These are phyloP conservation scores for Drosophila rubida DNA, from an alignment of 2,888 invertebrate species.

Conservation along the genomic window DNA sequence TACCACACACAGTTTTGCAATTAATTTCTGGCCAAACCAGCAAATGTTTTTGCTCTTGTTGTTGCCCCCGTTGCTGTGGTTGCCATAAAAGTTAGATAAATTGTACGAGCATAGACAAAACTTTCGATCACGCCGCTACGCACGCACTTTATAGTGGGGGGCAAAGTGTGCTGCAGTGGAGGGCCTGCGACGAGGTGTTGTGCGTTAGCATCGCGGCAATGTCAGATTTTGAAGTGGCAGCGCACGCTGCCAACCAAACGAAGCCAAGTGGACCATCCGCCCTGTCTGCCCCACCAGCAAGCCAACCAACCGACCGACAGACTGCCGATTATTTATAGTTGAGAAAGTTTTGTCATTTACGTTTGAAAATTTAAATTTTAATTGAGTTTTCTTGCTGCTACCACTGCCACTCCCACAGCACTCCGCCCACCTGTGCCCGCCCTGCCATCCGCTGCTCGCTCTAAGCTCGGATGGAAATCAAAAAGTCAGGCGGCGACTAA, in stretches of 20 bases:
- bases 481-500: conserved; percentile 56
- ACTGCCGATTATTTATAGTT: conserved; percentile 80
- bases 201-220: conserved; percentile 51
- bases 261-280: conserved; percentile 63
- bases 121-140: conserved; percentile 76
- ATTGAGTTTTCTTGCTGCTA: conserved; percentile 76
- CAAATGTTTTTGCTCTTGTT: conserved; percentile 37
- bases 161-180: too few relatives aligned
- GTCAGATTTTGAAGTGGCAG: conserved; percentile 70
- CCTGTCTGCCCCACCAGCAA: conserved; percentile 25
- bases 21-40: conserved; percentile 77
- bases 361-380: conserved; percentile 81
- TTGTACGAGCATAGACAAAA: conserved; percentile 75
- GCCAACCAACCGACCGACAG: conserved; percentile 13
- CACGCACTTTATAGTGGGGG: conserved; percentile 63
- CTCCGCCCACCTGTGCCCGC: neutral
- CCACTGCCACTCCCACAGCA: neutral
- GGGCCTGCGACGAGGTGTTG: conserved; percentile 1
- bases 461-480: conserved; percentile 44
- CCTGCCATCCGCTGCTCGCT: neutral
- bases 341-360: conserved; percentile 81
- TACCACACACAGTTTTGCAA: conserved; percentile 75
- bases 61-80: conserved; percentile 54
- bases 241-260: conserved; percentile 42
- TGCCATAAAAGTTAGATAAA: conserved; percentile 80